Percentiles rank a stretch among this genome's conserved stretches.
Evolutionary conservation across 2,113 vertebrate species (phyloP).

Genomic region (Tupaia tana): DNA sequence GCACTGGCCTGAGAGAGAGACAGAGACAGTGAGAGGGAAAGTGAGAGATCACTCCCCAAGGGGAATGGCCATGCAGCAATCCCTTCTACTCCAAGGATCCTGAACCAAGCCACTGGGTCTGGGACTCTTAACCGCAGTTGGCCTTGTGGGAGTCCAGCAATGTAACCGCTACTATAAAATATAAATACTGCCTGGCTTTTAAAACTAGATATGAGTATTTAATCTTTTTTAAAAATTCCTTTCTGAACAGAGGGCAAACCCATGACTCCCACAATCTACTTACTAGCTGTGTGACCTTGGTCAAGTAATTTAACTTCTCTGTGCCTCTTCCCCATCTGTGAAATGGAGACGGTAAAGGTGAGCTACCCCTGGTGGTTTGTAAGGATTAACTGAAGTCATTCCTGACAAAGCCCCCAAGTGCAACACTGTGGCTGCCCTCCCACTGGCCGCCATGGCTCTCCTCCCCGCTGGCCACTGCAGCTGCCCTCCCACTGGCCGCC

Average conservation of each 20-base stretch:
- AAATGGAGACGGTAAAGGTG: neutral
- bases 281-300: constrained; percentile 44
- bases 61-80: too few species aligned
- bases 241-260: neutral
- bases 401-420: neutral
- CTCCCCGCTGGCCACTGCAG: too few species aligned
- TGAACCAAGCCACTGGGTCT: too few species aligned
- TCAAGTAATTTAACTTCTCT: constrained; percentile 48
- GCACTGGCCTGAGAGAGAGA: too few species aligned
- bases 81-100: too few species aligned
- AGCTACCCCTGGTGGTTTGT: neutral
- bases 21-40: too few species aligned
- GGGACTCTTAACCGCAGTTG: too few species aligned
- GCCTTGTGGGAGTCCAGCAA: too few species aligned
- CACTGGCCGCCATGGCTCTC: too few species aligned
- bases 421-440: constrained; percentile 43
- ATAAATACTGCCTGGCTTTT: neutral
- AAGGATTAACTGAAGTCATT: neutral
- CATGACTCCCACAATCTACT: neutral
- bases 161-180: too few species aligned
- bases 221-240: neutral
- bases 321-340: constrained; percentile 55
- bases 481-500: too few species aligned
- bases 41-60: too few species aligned
- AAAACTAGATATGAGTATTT: neutral